Conservation (phyloP, 1,140 invertebrate genomes). For the Drosophila lacteicornis region DNA sequence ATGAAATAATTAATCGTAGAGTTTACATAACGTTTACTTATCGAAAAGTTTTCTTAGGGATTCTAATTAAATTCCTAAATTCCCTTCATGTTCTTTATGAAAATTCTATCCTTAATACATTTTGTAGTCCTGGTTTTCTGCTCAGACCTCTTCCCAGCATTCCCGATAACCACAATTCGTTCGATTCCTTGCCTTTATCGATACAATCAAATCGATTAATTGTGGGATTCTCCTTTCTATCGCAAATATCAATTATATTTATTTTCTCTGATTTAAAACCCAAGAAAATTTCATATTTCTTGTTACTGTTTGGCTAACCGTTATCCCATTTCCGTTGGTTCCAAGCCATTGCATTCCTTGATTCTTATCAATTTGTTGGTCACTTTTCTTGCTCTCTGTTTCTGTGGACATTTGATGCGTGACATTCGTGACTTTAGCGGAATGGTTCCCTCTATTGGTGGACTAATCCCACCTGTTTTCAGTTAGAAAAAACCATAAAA, state of each 20-base stretch:
- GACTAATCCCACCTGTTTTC: constrained; percentile 8
- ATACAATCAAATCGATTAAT: not conserved
- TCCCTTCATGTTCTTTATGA: too few relatives aligned
- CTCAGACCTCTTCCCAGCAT: not conserved
- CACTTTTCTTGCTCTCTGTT: not conserved
- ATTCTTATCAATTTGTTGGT: not conserved
- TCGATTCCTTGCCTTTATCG: too few relatives aligned
- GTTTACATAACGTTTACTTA: too few relatives aligned
- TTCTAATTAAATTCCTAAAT: too few relatives aligned
- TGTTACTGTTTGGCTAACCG: not conserved
- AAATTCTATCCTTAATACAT: too few relatives aligned
- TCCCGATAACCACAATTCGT: not conserved
- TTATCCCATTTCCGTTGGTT: constrained; percentile 1
- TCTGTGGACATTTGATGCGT: constrained; percentile 22
- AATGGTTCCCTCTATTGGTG: not conserved
- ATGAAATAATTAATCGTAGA: too few relatives aligned
- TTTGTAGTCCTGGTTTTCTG: too few relatives aligned
- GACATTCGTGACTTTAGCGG: constrained; percentile 42
- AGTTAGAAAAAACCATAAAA: constrained; percentile 8
- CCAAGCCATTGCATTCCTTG: constrained; percentile 17
- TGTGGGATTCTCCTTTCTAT: not conserved
- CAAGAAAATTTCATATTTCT: not conserved
- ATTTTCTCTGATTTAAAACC: too few relatives aligned
- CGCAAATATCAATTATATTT: too few relatives aligned
- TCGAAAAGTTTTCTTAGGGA: too few relatives aligned